These are phyloP conservation scores for Lophius piscatorius DNA, from an alignment of 2,113 vertebrate species.

Conservation along the genomic window DNA sequence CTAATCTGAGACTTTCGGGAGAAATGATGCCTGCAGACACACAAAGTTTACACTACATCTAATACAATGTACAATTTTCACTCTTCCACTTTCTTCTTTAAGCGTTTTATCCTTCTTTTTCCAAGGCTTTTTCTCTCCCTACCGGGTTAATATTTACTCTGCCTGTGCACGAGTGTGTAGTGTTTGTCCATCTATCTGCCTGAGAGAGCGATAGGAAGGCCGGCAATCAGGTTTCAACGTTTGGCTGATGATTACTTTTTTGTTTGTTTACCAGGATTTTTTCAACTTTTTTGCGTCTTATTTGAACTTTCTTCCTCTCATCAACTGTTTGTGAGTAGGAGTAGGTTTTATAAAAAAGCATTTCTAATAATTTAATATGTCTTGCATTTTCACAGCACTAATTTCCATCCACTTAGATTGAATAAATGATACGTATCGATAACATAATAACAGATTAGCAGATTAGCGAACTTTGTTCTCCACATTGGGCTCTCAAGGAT, in stretches of 20 bases:
- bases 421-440: conserved; percentile 29
- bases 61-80: conserved; percentile 1
- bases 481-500: conserved; percentile 34
- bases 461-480: conserved; percentile 25
- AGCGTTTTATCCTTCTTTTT: conserved; percentile 38
- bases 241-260: conserved; percentile 37
- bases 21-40: conserved; percentile 14
- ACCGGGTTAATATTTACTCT: conserved; percentile 54
- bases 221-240: conserved; percentile 36
- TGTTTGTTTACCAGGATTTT: conserved; percentile 29
- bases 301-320: conserved; percentile 12
- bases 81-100: conserved; percentile 18
- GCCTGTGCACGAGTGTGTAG: conserved; percentile 34
- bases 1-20: too few relatives aligned
- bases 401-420: conserved; percentile 30
- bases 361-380: conserved; percentile 18
- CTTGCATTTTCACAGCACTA: conserved; percentile 13
- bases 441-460: conserved; percentile 46
- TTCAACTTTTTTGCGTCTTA: conserved; percentile 10
- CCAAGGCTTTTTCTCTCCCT: neutral
- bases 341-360: conserved; percentile 17
- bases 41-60: conserved; percentile 25
- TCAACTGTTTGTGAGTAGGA: conserved; percentile 11
- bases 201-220: conserved; percentile 48
- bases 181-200: conserved; percentile 46